These are phyloP conservation scores for Ischnus inquisitorius DNA, from an alignment of 2,888 invertebrate genomes.

Conservation along the genomic window DNA sequence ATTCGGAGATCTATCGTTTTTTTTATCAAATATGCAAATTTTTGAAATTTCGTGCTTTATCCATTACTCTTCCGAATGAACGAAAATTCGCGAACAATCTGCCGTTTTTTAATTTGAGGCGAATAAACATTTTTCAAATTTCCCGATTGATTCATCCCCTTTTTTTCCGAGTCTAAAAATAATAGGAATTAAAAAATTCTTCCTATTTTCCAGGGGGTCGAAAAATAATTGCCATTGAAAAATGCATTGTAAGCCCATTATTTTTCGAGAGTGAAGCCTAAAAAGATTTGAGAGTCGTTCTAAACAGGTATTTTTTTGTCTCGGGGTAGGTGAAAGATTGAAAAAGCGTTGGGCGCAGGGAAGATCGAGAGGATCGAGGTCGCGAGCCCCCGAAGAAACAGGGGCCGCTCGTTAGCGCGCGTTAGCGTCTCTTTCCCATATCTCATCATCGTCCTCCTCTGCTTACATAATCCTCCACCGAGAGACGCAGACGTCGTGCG, in stretches of 20 bases:
- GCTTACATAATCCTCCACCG: slow-evolving; percentile 65
- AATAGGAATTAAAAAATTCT: too few relatives aligned
- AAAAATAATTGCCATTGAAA: too few relatives aligned
- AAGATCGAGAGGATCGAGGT: slow-evolving; percentile 52
- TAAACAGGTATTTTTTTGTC: background rate
- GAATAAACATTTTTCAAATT: background rate
- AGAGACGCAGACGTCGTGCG: slow-evolving; percentile 57
- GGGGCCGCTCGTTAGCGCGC: slow-evolving; percentile 65
- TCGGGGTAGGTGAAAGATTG: background rate
- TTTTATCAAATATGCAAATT: too few relatives aligned
- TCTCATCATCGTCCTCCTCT: slow-evolving; percentile 53
- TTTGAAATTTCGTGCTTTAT: background rate
- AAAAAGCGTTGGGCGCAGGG: slow-evolving; percentile 17
- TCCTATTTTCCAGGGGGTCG: too few relatives aligned
- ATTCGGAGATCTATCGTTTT: background rate
- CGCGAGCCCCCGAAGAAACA: slow-evolving; percentile 47
- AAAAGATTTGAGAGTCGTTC: background rate
- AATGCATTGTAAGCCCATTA: too few relatives aligned
- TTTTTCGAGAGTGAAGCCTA: background rate
- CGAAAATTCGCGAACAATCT: background rate
- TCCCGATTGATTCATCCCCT: background rate
- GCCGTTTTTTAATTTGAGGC: background rate
- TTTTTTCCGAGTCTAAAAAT: too few relatives aligned
- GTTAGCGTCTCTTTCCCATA: slow-evolving; percentile 61
- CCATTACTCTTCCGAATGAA: background rate